Evolutionary conservation across 2,888 invertebrate species (phyloP), one percentile per base, ranked within the genome.

Genomic region (Drosophila nr. perissopoda): DNA sequence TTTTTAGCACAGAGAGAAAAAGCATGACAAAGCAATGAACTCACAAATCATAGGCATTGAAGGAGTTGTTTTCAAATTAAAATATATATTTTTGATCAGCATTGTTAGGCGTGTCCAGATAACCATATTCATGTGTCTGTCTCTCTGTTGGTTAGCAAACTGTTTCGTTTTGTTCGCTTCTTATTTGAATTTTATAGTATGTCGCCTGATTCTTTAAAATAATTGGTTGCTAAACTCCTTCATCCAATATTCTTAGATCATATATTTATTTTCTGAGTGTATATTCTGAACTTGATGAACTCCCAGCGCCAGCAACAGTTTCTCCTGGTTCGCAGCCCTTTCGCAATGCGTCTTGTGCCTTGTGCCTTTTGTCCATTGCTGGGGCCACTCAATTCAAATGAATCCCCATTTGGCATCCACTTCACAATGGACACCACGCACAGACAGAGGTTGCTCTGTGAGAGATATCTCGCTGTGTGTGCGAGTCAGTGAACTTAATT

Each of bases 401-500:
- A 85, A 80, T 87, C 80, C 85, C 86, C 83, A 69, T 85, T 87
- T 85, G 85, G 83, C 80, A 87, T 73, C 80, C 78, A 83, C 78
- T 85, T 87, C 85, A 86, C 87, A 86, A 87, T 87, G 82, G 83
- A 69, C 61, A 64, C 70, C 70, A 76, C 67, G 66, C 81, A 66
- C 62, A 68, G 8, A 18, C 4, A 21, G 13, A 52, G 31, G 29
- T 25, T 16, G 16, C 38, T 56, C 38, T 25, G 25, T 21, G 31
- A 27, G 66, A 38, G 45, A 33, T 54, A 48, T 49, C 45, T 34
- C 10, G 48, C 36, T 56, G 51, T 65, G 57, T 73, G 77, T 65
- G 73, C 59, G 76, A 85, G 89, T 86, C 88, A 87, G 80, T 87
- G 87, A 91, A 92, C 91, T 91, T 92, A 91, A 92, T 91, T 91